These are phyloP conservation scores for Staurois parvus DNA, from an alignment of 2,797 vertebrate genomes.

Conservation along the genomic window DNA sequence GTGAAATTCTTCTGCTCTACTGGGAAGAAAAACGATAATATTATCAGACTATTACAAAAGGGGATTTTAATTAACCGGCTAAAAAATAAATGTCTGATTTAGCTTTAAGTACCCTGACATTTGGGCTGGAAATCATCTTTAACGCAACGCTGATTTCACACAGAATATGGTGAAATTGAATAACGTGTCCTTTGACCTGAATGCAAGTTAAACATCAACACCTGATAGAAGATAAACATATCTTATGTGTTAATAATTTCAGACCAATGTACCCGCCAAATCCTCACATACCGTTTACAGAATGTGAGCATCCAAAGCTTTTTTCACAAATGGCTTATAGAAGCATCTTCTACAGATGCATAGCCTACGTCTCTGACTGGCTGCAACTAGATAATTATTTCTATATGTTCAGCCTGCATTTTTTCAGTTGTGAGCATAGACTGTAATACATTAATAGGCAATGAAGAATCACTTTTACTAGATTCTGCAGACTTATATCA, in stretches of 20 bases:
- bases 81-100: conserved; percentile 80
- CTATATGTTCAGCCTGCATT: too few relatives aligned
- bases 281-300: neutral
- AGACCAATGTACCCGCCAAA: conserved; percentile 61
- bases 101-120: conserved; percentile 84
- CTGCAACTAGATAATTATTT: too few relatives aligned
- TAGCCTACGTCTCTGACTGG: neutral
- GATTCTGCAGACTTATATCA: too few relatives aligned
- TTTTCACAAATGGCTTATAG: neutral
- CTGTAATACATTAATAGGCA: too few relatives aligned
- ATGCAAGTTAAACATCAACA: conserved; percentile 84
- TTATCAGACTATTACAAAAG: conserved; percentile 80
- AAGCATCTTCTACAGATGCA: neutral
- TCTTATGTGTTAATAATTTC: conserved; percentile 76
- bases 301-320: neutral
- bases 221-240: conserved; percentile 77
- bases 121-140: conserved; percentile 84
- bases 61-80: conserved; percentile 84
- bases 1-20: conserved; percentile 77
- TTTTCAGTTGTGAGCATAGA: too few relatives aligned
- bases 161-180: conserved; percentile 84
- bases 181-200: conserved; percentile 80
- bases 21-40: conserved; percentile 82
- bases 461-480: too few relatives aligned
- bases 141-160: conserved; percentile 83